A percentile compares a stretch with the other conserved stretches of the same genome.
phyloP scores from a whole-genome alignment of 92 coral and sea anemone species.

The Montipora capitata region DNA sequence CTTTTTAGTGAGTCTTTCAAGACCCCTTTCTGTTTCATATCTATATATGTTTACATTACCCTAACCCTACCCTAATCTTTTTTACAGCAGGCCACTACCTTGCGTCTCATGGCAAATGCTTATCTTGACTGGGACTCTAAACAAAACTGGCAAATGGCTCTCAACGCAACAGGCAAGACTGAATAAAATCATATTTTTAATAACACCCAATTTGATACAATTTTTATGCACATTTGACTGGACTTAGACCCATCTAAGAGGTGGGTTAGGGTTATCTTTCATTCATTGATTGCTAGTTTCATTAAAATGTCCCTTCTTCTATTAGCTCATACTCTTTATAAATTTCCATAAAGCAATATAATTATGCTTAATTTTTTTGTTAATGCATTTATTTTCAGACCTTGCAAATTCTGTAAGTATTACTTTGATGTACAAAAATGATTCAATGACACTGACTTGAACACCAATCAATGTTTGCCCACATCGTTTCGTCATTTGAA shows the following conservation, averaged over 20 bases:
- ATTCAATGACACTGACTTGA: background rate
- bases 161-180: slow-evolving; percentile 94
- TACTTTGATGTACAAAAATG: background rate
- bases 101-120: slow-evolving; percentile 96
- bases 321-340: too few relatives aligned
- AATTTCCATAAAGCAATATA: too few relatives aligned
- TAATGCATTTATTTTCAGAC: slow-evolving; percentile 67
- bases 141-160: slow-evolving; percentile 91
- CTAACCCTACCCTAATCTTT: background rate
- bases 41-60: too few relatives aligned
- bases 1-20: too few relatives aligned
- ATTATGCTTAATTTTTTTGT: background rate
- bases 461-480: background rate
- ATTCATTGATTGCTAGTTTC: too few relatives aligned
- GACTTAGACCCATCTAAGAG: too few relatives aligned
- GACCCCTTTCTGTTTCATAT: too few relatives aligned
- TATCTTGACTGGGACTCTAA: slow-evolving; percentile 95
- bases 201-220: background rate
- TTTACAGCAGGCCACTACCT: slow-evolving; percentile 80
- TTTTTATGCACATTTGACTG: too few relatives aligned
- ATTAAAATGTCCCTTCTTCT: too few relatives aligned
- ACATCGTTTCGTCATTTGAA: background rate
- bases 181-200: too few relatives aligned
- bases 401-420: slow-evolving; percentile 99
- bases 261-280: too few relatives aligned